Base-by-base conservation (phyloP, 1,140 invertebrate species). In the Bombus terrestris region DNA sequence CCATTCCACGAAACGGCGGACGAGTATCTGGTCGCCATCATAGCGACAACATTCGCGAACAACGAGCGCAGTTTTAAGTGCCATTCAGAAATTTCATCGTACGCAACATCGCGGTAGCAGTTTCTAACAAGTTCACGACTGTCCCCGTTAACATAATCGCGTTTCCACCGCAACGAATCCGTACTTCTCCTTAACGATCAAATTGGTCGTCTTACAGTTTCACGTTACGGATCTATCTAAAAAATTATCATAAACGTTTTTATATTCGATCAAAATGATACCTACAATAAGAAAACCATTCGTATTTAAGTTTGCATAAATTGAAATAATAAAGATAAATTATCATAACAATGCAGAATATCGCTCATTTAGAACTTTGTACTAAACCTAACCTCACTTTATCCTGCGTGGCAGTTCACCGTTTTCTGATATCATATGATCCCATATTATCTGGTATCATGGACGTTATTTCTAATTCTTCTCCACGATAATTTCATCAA, bases 111-210 rank as follows among this genome's bases (percentile, higher is more conserved):
- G 22, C 13, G 73, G 43, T 62, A 53, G 43, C 59, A 47, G 37
- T 88, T 80, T 80, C 57, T 66, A 85, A 85, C 73, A 73, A 88
- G 78, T 89, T 88, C 59, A 39, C 43, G 64, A 22, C 32, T 39
- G 72, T 74, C 13, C 71, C 80, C 71, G 43, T 89, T 77, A 89
- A 88, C 72, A 47, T 76, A 57, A 57, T 76, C 59, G 74, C 57
- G 75, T 79, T 88, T 81, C 76, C 71, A 62, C 64, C 28, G 18
- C 15, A 47, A 18, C 39, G 53, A 66, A 43, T 47, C 32, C 37
- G 62, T 43, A 74, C 32, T 39, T 41, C 22, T 13, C 57, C 15
- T 47, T 32, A 25, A 83, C 81, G 25, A 76, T 53, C 22, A 35
- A 72, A 73, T 72, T 73, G 64, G 41, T 32, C 13, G 25, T 18